Evolutionary conservation across 2,113 vertebrate species (phyloP).

Genomic region (Osmerus eperlanus): DNA sequence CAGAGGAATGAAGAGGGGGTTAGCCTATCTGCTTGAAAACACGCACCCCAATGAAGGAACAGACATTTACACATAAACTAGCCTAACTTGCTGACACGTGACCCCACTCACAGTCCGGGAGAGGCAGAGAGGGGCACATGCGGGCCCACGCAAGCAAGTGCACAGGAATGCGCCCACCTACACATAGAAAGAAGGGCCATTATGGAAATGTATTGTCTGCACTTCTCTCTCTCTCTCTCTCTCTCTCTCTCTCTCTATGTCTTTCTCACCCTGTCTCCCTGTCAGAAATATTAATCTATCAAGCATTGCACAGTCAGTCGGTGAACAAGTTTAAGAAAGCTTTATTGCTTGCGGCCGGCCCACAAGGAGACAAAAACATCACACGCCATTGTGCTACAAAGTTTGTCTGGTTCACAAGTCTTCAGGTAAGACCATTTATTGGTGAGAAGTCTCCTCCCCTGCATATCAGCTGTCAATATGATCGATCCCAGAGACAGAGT

Average conservation of each 20-base stretch:
- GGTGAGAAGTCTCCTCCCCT: too few species aligned
- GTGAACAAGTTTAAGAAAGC: too few species aligned
- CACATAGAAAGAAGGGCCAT: neutral
- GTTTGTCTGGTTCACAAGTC: too few species aligned
- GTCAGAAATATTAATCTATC: too few species aligned
- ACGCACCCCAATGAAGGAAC: neutral
- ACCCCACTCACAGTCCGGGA: neutral
- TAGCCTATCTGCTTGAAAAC: neutral
- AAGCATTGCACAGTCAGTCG: too few species aligned
- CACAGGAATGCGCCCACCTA: neutral
- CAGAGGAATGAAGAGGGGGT: constrained; percentile 2
- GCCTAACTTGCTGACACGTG: neutral
- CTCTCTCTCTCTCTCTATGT: neutral
- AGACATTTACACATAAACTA: neutral
- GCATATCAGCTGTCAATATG: too few species aligned
- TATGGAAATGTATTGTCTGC: neutral
- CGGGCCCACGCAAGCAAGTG: neutral
- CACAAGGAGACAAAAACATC: too few species aligned
- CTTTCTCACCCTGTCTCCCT: neutral
- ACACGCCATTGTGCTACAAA: too few species aligned
- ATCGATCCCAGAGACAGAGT: too few species aligned
- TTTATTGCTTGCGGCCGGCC: too few species aligned
- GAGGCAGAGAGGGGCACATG: neutral
- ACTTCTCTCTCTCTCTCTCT: neutral
- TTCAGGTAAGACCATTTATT: too few species aligned